Percentiles rank a stretch among this genome's conserved stretches.
phyloP scores from a whole-genome alignment of 2,113 vertebrate species.

The Cariama cristata region DNA sequence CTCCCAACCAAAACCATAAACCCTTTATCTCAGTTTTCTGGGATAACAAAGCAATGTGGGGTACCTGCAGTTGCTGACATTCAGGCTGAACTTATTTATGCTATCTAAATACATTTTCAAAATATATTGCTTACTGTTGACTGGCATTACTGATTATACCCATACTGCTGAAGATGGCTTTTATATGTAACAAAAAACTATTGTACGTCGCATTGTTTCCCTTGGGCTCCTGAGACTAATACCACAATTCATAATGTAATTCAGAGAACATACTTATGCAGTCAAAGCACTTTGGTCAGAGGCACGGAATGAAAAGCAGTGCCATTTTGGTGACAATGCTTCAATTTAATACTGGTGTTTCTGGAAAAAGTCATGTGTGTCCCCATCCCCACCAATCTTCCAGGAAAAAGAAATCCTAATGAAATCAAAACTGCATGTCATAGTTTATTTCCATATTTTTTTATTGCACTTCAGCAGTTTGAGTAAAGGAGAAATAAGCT shows the following conservation, averaged over 20 bases:
- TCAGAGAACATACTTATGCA: background rate
- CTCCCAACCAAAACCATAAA: background rate
- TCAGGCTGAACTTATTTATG: background rate
- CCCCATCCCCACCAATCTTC: accelerated
- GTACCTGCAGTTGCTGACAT: background rate
- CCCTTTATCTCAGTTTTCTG: background rate
- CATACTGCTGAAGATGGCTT: background rate
- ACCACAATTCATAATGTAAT: background rate
- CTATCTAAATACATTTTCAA: background rate
- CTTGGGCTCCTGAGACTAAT: background rate
- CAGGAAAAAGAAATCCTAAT: background rate
- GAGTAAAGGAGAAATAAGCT: background rate
- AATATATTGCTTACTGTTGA: background rate
- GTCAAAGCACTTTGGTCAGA: background rate
- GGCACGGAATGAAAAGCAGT: background rate
- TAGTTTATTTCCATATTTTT: background rate
- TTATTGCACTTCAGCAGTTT: background rate
- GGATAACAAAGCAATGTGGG: background rate
- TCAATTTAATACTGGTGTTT: background rate
- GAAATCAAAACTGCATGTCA: background rate
- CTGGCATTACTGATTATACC: background rate
- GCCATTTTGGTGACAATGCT: background rate
- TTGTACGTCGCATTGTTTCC: background rate
- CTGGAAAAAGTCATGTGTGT: background rate
- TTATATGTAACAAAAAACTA: background rate